Conservation (phyloP, 2,113 vertebrate genomes). For the Cynocephalus volans region DNA sequence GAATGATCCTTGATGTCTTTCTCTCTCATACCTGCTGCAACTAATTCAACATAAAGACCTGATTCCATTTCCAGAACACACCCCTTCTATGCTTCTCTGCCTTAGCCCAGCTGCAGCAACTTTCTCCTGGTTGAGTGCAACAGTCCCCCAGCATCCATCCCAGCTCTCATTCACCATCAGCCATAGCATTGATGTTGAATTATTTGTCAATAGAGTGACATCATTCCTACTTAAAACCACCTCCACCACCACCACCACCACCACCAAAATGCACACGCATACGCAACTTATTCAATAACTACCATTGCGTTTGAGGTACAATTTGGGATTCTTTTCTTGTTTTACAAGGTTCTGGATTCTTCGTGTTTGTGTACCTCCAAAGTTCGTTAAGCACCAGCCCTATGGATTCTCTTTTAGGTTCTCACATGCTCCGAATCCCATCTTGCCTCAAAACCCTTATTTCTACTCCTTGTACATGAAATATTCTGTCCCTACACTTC, state of each 20-base stretch:
- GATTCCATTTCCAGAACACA: background rate
- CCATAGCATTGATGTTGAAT: too few species aligned
- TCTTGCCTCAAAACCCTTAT: background rate
- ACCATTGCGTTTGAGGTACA: background rate
- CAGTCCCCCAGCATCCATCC: too few species aligned
- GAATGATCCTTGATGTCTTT: background rate
- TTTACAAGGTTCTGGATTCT: background rate
- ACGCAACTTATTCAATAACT: background rate
- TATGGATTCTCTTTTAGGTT: background rate
- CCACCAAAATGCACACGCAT: background rate
- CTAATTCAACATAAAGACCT: background rate
- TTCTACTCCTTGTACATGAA: background rate
- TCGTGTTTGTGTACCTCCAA: background rate
- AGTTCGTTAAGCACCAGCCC: background rate
- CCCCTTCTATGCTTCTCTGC: background rate
- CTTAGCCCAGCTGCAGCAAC: background rate
- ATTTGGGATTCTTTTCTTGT: background rate
- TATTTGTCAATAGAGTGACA: too few species aligned
- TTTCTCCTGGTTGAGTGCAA: background rate
- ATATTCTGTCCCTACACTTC: background rate
- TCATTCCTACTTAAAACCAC: background rate
- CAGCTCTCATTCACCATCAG: too few species aligned
- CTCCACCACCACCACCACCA: background rate
- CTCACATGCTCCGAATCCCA: background rate
- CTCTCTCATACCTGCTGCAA: background rate